These are phyloP conservation scores for Muricea muricata DNA, from an alignment of 92 coral and sea anemone genomes.

Conservation along the genomic window DNA sequence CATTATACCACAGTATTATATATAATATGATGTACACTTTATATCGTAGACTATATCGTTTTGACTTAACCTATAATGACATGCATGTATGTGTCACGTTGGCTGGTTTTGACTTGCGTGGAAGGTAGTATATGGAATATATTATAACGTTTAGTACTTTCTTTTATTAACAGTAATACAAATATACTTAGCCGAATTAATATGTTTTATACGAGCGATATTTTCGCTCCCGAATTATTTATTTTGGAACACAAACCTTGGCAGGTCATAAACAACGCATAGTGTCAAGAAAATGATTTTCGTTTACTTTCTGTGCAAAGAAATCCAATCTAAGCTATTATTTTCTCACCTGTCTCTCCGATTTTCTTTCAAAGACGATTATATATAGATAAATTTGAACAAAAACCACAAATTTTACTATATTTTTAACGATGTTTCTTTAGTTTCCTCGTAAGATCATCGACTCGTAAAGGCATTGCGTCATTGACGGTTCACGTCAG, in stretches of 20 bases:
- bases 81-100: conserved; percentile 5
- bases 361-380: neutral
- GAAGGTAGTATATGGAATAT: too few relatives aligned
- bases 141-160: too few relatives aligned
- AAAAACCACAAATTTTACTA: neutral
- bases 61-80: too few relatives aligned
- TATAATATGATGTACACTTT: neutral
- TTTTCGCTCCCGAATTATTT: too few relatives aligned
- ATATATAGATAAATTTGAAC: neutral
- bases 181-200: too few relatives aligned
- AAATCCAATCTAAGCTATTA: too few relatives aligned
- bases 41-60: too few relatives aligned
- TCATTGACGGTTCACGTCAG: conserved; percentile 14
- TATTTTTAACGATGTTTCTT: neutral
- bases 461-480: conserved; percentile 27
- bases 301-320: too few relatives aligned
- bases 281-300: neutral
- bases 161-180: too few relatives aligned
- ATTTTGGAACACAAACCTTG: neutral
- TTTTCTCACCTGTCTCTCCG: neutral
- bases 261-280: neutral
- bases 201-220: too few relatives aligned
- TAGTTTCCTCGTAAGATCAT: conserved; percentile 24
- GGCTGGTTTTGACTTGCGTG: neutral
- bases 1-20: too few relatives aligned